Percentiles rank a stretch among this genome's conserved stretches.
phyloP scores from a whole-genome alignment of 2,113 vertebrate genomes.

The Vidua chalybeata region DNA sequence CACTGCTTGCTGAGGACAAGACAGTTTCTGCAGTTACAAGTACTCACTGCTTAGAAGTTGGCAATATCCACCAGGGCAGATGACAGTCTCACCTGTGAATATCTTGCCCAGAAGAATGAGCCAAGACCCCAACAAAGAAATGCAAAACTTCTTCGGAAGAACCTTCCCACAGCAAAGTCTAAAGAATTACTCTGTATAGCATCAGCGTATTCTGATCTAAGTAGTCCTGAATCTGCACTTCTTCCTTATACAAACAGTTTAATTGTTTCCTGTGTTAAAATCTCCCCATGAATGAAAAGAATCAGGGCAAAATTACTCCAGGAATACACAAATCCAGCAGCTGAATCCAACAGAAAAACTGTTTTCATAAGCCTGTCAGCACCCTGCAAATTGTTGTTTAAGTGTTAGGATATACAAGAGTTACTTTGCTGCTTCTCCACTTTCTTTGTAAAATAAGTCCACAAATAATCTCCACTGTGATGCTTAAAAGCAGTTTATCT shows the following conservation, averaged over 20 bases:
- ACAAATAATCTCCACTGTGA: constrained; percentile 19
- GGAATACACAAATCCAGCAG: neutral
- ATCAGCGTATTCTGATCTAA: neutral
- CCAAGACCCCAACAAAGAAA: neutral
- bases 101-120: neutral
- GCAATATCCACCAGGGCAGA: neutral
- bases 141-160: neutral
- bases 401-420: neutral
- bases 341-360: neutral
- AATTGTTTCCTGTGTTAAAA: neutral
- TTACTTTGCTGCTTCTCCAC: constrained; percentile 8
- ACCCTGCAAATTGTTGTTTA: neutral
- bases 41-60: neutral
- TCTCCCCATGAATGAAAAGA: neutral
- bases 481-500: constrained; percentile 48
- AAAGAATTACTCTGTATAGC: neutral
- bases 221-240: neutral
- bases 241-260: neutral
- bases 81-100: neutral
- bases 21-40: neutral
- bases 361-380: neutral
- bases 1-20: neutral
- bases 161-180: neutral
- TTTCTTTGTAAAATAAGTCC: constrained; percentile 3
- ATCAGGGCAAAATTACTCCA: neutral